phyloP scores from a whole-genome alignment of 2,113 vertebrate species.

The Myotis lucifugus region DNA sequence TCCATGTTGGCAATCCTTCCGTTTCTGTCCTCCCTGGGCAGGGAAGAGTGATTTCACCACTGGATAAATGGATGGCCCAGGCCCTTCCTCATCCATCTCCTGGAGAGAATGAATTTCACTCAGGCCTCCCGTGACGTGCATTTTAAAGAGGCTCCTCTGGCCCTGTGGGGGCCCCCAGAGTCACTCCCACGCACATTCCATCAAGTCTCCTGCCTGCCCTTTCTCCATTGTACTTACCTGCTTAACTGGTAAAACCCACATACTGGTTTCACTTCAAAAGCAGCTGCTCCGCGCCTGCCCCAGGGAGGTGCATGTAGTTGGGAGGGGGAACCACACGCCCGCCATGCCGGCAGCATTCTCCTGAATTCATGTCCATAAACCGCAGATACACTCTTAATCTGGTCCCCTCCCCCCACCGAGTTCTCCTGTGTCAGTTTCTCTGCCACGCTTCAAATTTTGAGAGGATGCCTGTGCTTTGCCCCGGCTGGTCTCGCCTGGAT shows the following conservation, averaged over 20 bases:
- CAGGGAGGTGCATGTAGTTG: neutral
- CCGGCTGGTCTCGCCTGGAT: neutral
- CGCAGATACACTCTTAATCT: neutral
- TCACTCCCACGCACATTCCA: neutral
- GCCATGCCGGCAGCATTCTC: neutral
- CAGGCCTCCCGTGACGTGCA: neutral
- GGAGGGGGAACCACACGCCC: neutral
- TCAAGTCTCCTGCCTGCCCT: neutral
- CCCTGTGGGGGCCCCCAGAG: fast-evolving
- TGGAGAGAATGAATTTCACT: neutral
- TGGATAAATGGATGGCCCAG: neutral
- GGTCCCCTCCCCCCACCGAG: fast-evolving
- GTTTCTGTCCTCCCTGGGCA: neutral
- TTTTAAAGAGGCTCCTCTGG: neutral
- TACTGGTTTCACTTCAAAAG: neutral
- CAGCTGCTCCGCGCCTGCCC: too few relatives aligned
- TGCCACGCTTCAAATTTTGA: neutral
- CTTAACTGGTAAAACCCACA: neutral
- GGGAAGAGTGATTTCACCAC: neutral
- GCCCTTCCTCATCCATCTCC: neutral
- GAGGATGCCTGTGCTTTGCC: neutral
- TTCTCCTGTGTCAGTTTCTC: too few relatives aligned
- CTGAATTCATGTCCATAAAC: neutral
- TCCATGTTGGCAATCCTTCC: neutral
- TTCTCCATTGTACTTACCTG: neutral